Evolutionary conservation across 2,113 vertebrate genomes (phyloP).

Genomic region (Phaethornis superciliosus): DNA sequence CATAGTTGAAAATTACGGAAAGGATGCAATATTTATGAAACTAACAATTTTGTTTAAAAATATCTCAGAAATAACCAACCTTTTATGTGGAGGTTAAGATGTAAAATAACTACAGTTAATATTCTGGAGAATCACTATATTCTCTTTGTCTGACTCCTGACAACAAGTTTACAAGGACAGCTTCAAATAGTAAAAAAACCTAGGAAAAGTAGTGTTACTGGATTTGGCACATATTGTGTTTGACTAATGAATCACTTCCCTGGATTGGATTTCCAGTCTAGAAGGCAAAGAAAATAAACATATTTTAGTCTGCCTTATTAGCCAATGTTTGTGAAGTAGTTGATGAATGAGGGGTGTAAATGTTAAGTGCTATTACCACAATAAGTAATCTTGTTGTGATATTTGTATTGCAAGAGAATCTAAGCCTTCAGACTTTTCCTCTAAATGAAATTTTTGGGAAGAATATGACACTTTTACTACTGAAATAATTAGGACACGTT

Average conservation of each 20-base stretch:
- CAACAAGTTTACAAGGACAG: background rate
- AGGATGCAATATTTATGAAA: background rate
- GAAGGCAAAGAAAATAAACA: conserved; percentile 28
- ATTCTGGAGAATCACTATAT: background rate
- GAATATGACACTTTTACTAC: background rate
- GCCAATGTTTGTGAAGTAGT: background rate
- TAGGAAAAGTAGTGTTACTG: background rate
- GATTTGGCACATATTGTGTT: background rate
- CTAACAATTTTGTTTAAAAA: background rate
- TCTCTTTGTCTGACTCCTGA: background rate
- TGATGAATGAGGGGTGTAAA: background rate
- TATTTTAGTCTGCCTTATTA: background rate
- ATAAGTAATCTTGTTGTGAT: background rate
- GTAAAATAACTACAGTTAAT: background rate
- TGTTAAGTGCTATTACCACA: background rate
- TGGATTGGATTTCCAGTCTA: conserved; percentile 4
- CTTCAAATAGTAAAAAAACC: background rate
- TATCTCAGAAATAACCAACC: background rate
- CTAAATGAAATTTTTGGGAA: background rate
- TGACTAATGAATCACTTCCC: conserved; percentile 27
- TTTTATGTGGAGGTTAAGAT: background rate
- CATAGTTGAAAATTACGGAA: background rate
- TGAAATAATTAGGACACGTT: background rate
- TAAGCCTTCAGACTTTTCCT: background rate
- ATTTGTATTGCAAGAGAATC: background rate